Evolutionary conservation across 2,888 invertebrate genomes (phyloP).

Genomic region (Tipula helvola): DNA sequence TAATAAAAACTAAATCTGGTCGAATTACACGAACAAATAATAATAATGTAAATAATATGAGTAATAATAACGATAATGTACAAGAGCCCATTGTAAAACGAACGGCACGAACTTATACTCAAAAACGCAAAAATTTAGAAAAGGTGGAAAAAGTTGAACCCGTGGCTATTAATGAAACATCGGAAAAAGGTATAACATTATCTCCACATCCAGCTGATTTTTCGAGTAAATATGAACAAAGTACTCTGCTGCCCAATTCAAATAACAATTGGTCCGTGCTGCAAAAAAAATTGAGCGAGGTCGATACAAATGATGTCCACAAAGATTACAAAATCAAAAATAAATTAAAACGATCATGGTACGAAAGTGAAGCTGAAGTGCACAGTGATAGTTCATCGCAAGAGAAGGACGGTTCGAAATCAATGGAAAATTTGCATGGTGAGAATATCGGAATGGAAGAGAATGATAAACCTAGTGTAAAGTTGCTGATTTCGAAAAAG

Average conservation of each 20-base stretch:
- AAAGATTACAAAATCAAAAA: constrained; percentile 30
- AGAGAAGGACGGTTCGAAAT: neutral
- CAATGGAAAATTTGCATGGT: neutral
- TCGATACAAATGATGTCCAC: constrained; percentile 9
- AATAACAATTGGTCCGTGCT: constrained; percentile 5
- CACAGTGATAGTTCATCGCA: neutral
- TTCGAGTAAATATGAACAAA: neutral
- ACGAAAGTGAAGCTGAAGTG: constrained; percentile 19
- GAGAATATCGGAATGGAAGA: constrained; percentile 19
- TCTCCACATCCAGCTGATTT: neutral
- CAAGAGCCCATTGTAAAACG: neutral
- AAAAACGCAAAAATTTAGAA: constrained; percentile 27
- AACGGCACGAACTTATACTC: constrained; percentile 25
- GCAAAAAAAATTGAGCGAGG: neutral
- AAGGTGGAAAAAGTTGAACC: neutral
- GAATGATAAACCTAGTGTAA: constrained; percentile 45
- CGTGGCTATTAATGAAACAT: neutral
- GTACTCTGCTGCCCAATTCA: neutral
- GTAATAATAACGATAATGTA: neutral
- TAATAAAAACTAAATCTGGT: constrained; percentile 9
- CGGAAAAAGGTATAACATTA: neutral
- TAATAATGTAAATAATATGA: constrained; percentile 15
- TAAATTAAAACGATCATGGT: constrained; percentile 32
- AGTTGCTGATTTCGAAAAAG: constrained; percentile 63
- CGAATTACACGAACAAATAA: constrained; percentile 17